Evolutionary conservation across 1,140 invertebrate species (phyloP).

Genomic region (Sminthurinus signatus): DNA sequence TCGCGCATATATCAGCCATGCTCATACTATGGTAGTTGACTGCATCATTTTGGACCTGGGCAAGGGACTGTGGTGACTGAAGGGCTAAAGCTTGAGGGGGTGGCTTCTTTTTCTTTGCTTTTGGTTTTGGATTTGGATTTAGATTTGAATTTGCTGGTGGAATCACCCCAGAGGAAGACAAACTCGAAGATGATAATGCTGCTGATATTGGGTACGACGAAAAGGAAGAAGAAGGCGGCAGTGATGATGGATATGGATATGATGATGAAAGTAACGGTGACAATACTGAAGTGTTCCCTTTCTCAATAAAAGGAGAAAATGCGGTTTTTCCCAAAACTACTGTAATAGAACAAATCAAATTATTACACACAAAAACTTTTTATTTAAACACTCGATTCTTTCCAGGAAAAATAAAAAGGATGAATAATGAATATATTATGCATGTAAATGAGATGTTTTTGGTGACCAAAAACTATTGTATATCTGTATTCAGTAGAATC

Average conservation of each 20-base stretch:
- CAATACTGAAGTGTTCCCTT: background rate
- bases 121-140: too few relatives aligned
- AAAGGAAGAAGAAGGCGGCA: background rate
- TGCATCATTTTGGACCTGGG: constrained; percentile 14
- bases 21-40: background rate
- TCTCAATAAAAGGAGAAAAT: background rate
- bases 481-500: background rate
- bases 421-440: too few relatives aligned
- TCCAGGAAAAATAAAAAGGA: too few relatives aligned
- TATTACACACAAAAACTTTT: background rate
- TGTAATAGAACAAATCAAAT: background rate
- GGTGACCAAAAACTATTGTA: background rate
- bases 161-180: too few relatives aligned
- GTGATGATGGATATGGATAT: too few relatives aligned
- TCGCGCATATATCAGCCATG: constrained; percentile 7
- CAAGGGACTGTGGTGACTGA: constrained; percentile 3
- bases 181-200: background rate
- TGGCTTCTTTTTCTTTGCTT: background rate
- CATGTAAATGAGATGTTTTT: too few relatives aligned
- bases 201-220: background rate
- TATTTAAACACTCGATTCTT: background rate
- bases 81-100: too few relatives aligned
- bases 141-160: too few relatives aligned
- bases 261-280: too few relatives aligned
- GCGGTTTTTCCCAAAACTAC: constrained; percentile 3